A percentile compares a stretch with the other conserved stretches of the same genome.
Evolutionary conservation across 2,888 invertebrate genomes (phyloP).

Genomic region (Temnothorax ravouxi): DNA sequence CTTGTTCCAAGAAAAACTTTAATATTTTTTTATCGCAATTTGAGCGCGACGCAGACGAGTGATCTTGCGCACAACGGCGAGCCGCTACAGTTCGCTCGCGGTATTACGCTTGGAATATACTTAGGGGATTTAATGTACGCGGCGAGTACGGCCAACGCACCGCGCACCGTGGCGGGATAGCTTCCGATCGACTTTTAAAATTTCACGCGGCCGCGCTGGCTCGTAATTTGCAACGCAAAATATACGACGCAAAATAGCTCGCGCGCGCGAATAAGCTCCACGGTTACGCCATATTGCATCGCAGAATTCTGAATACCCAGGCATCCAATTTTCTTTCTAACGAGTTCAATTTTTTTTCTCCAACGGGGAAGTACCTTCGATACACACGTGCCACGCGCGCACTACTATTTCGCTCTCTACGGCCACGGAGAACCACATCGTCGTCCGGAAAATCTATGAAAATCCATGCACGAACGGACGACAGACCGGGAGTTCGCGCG

Average conservation of each 20-base stretch:
- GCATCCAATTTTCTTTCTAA: constrained; percentile 55
- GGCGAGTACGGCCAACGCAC: constrained; percentile 19
- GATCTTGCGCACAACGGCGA: neutral
- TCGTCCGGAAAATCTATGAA: constrained; percentile 29
- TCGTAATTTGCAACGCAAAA: constrained; percentile 58
- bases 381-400: neutral
- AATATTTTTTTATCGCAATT: constrained; percentile 2
- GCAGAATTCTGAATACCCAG: constrained; percentile 28
- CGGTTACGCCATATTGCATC: constrained; percentile 53
- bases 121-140: constrained; percentile 27
- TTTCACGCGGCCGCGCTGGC: constrained; percentile 42
- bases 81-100: neutral
- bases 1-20: neutral
- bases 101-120: constrained; percentile 10
- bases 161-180: constrained; percentile 5
- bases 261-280: constrained; percentile 37
- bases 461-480: constrained; percentile 26
- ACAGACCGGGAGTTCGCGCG: constrained; percentile 8
- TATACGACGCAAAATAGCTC: constrained; percentile 35
- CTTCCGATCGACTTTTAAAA: constrained; percentile 52
- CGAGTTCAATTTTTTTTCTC: constrained; percentile 51
- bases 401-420: neutral
- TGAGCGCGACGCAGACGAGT: neutral
- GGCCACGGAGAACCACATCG: neutral
- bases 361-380: neutral